Base-by-base conservation (phyloP, 2,113 vertebrate species). In the Uropsilus gracilis region DNA sequence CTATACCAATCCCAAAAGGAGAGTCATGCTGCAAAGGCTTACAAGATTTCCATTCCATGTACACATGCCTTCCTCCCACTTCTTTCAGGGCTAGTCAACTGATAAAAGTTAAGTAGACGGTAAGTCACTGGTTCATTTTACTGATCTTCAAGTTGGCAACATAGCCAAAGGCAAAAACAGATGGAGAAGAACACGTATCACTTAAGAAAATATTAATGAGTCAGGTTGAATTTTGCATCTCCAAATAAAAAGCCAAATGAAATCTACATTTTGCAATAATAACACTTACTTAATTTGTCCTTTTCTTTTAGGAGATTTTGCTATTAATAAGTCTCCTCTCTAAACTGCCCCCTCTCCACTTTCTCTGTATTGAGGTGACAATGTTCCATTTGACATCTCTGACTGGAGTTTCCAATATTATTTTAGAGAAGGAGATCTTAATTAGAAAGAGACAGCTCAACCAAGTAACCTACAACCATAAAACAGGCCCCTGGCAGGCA, bases 171-270 rank as follows among this genome's bases (percentile, higher is more conserved):
- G 48, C 12, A 86, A 75, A 93, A 86, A 22, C 1, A 89, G 28
- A 89, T 69, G 75, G 89, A 55, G 42, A 92, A 61, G 76, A 94
- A 87, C 20, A 73, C 53, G 2, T 81, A 71, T 66, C 57, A 66
- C 66, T 89, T 90, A 85, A 68, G 46, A 90, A 90, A 94, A 92
- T 75, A 94, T n/a, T 72, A 81, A 91, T 63, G 14, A 95, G 20
- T 85, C 42, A 83, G 53, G 50, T 13, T 94, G 46, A 90, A 92
- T 66, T 94, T 83, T 87, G 20, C 26, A 86, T 94, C 92, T 88
- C 44, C 46, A 83, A 86, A 93, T 63, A 93, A 44, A 82, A 89
- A 83, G 34, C 28, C 44, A 95, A 80, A 53, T 71, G 80, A 94
- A 80, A 94, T 14, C n/a, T 94, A 32, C 39, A 95, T 64, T 94